phyloP scores from a whole-genome alignment of 2,797 vertebrate genomes.

The Centroberyx gerrardi region DNA sequence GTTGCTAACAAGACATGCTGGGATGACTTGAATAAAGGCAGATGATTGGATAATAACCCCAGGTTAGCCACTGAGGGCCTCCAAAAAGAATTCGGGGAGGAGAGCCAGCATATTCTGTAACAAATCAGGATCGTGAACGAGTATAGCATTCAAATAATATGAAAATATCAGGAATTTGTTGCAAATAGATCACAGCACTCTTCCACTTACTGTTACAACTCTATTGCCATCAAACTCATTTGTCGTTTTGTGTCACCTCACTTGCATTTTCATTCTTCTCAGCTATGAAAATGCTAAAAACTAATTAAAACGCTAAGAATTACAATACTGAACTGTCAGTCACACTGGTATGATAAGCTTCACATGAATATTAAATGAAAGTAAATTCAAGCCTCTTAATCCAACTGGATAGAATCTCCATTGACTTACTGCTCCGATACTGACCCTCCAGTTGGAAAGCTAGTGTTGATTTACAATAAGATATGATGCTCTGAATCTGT shows the following conservation, averaged over 20 bases:
- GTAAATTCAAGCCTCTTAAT: neutral
- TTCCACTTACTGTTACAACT: neutral
- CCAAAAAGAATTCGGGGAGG: conserved; percentile 35
- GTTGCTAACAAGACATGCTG: conserved; percentile 77
- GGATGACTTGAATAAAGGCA: conserved; percentile 62
- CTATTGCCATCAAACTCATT: neutral
- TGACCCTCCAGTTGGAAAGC: neutral
- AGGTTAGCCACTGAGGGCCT: conserved; percentile 58
- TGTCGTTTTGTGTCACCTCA: no score
- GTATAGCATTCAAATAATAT: conserved; percentile 18
- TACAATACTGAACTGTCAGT: neutral
- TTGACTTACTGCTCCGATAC: neutral
- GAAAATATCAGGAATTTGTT: neutral
- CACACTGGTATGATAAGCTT: neutral
- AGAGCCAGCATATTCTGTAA: conserved; percentile 42
- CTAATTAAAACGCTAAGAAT: neutral
- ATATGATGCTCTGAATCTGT: no score
- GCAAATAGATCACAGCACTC: neutral
- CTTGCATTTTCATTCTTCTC: neutral
- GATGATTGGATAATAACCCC: conserved; percentile 75
- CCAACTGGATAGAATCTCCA: neutral
- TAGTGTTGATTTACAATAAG: no score
- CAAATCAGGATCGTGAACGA: conserved; percentile 9
- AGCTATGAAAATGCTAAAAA: neutral
- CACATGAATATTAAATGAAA: neutral